These are phyloP conservation scores for Amiota communis DNA, from an alignment of 2,888 invertebrate species.

Conservation along the genomic window DNA sequence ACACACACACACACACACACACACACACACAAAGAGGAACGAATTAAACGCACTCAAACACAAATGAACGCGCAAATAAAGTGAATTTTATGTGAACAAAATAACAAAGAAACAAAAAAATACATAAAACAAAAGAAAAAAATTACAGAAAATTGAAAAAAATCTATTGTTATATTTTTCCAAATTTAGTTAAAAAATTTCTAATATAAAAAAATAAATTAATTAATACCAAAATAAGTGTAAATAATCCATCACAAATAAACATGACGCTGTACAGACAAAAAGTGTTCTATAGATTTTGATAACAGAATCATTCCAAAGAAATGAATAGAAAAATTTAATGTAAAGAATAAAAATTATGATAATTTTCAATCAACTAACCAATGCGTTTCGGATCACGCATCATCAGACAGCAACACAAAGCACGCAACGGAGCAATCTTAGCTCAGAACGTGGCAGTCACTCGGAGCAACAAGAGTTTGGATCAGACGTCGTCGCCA, in stretches of 20 bases:
- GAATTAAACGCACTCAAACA: not conserved
- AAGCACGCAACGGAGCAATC: not conserved
- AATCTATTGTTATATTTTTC: not conserved
- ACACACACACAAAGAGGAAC: constrained; percentile 25
- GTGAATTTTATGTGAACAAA: not conserved
- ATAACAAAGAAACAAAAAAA: constrained; percentile 32
- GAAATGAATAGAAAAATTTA: not conserved
- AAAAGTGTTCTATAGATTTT: not conserved
- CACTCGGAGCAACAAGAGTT: too few species aligned
- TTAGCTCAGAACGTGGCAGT: too few species aligned
- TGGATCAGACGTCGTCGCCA: not conserved
- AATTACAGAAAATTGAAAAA: constrained; percentile 15
- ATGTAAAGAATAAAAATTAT: not conserved
- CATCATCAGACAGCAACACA: not conserved
- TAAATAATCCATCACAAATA: not conserved
- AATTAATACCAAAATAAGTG: not conserved
- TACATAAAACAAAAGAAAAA: constrained; percentile 39
- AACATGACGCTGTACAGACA: not conserved
- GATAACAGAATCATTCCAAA: not conserved
- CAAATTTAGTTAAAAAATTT: not conserved
- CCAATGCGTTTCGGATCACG: not conserved
- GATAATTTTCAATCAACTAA: not conserved
- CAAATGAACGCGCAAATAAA: not conserved
- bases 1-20: constrained; percentile 36
- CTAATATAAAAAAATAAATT: not conserved